Conservation (phyloP, 1,140 invertebrate genomes). For the Atta colombica region DNA sequence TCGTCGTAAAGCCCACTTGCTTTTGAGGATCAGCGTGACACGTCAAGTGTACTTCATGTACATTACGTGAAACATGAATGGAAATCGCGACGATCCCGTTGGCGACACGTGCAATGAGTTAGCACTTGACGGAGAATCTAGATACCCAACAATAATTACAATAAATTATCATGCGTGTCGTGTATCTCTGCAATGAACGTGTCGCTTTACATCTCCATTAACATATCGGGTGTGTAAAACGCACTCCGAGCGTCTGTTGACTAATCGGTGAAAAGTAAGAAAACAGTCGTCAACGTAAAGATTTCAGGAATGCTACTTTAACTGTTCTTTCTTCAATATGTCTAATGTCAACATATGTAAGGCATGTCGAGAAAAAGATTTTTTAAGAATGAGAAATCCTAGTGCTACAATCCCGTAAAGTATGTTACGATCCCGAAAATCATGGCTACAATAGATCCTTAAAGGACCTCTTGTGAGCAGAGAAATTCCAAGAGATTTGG, state of each 20-base stretch:
- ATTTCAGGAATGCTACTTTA: slow-evolving; percentile 22
- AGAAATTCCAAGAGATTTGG: not conserved
- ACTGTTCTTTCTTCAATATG: not conserved
- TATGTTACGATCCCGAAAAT: not conserved
- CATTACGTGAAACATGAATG: slow-evolving; percentile 67
- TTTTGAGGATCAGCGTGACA: slow-evolving; percentile 69
- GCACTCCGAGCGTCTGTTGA: not conserved
- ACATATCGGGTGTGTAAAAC: slow-evolving; percentile 41
- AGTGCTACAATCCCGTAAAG: not conserved
- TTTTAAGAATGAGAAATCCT: not conserved
- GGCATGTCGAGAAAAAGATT: too few relatives aligned
- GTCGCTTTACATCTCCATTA: slow-evolving; percentile 50
- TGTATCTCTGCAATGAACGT: not conserved
- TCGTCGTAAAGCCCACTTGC: slow-evolving; percentile 69
- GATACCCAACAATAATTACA: slow-evolving; percentile 60
- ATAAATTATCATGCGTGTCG: slow-evolving; percentile 32
- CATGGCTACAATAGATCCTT: not conserved
- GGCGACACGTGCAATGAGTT: slow-evolving; percentile 65
- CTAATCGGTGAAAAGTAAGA: not conserved
- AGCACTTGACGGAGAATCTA: slow-evolving; percentile 45
- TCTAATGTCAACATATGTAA: not conserved
- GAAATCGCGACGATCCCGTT: slow-evolving; percentile 71
- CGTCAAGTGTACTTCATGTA: slow-evolving; percentile 45
- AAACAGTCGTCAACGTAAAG: not conserved
- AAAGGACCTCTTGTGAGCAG: not conserved